A percentile compares a stretch with the other conserved stretches of the same genome.
These are phyloP conservation scores for rat (Rattus norvegicus) DNA, from an alignment of 2,113 vertebrate species.

Conservation along the genomic window GRCr8 NC_086020.1:28704501-28705000, in stretches of 20 bases:
- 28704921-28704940: neutral
- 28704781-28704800: too few relatives aligned
- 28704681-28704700: neutral
- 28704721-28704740: too few relatives aligned
- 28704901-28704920: neutral
- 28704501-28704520: neutral
- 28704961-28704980: neutral
- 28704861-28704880: neutral
- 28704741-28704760: too few relatives aligned
- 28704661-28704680: too few relatives aligned
- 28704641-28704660: too few relatives aligned
- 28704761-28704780: too few relatives aligned
- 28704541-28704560: neutral
- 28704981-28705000: neutral
- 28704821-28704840: too few relatives aligned
- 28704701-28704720: neutral
- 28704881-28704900: conserved; percentile 20
- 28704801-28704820: too few relatives aligned
- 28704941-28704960: neutral
- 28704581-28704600: neutral
- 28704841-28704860: neutral
- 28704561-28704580: neutral
- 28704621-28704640: neutral
- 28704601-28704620: neutral
- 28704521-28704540: neutral